Evolutionary conservation across 35 echinoderm and acorn worm species (phyloP).

Genomic region (Chiridota heheva): DNA sequence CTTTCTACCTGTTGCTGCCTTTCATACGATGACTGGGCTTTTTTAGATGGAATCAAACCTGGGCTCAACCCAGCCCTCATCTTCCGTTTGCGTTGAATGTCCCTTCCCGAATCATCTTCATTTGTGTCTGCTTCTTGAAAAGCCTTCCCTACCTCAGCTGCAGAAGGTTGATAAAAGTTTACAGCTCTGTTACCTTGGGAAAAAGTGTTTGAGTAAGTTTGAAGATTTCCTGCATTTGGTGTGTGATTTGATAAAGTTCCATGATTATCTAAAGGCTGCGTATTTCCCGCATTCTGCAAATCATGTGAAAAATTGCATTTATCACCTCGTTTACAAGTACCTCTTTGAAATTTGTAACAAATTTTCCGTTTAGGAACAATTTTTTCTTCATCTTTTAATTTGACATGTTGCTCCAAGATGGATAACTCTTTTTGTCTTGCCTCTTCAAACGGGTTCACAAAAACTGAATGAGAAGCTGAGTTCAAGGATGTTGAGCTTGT

Average conservation of each 20-base stretch:
- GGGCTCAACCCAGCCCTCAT: conserved; percentile 28
- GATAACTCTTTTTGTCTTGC: conserved; percentile 51
- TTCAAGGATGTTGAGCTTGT: too few relatives aligned
- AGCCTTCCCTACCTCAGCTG: neutral
- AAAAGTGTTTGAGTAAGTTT: neutral
- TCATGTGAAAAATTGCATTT: conserved; percentile 53
- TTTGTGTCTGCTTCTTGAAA: neutral
- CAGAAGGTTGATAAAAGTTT: neutral
- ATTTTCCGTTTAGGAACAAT: conserved; percentile 35
- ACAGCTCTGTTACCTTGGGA: neutral
- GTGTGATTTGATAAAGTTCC: neutral
- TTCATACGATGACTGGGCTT: conserved; percentile 23
- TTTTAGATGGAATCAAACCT: conserved; percentile 30
- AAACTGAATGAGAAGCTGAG: conserved; percentile 34
- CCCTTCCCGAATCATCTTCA: neutral
- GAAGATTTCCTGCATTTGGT: neutral
- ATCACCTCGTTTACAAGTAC: conserved; percentile 41
- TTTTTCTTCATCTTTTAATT: conserved; percentile 20
- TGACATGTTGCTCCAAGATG: conserved; percentile 57
- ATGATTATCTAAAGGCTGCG: neutral
- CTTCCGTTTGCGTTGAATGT: conserved; percentile 29
- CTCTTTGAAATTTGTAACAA: conserved; percentile 49
- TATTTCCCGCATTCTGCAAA: neutral
- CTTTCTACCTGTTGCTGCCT: conserved; percentile 8
- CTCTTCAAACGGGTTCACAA: conserved; percentile 52